Evolutionary conservation across 2,888 invertebrate genomes (phyloP), one percentile per base, ranked within the genome.

Genomic region (Exephanes ischioxanthus): DNA sequence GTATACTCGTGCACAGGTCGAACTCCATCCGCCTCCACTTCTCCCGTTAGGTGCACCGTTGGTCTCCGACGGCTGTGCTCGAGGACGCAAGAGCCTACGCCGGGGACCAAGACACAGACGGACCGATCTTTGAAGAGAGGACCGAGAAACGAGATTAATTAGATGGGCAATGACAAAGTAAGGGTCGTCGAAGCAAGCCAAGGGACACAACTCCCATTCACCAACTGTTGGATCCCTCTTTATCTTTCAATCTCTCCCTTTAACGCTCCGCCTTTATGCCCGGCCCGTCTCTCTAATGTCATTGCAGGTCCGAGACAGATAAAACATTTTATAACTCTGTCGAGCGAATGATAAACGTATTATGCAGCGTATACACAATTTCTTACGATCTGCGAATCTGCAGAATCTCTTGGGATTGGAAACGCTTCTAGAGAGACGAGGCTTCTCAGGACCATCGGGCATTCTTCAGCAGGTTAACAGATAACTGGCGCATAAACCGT

Each of bases 141-240:
- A 76, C 61, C 11, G 83, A 61, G 75, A 63, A 88, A 88, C 87
- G 84, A 88, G 88, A 90, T 91, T 91, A 90, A 91, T 90, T 91
- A 89, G 89, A 90, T 86, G 85, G 86, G 83, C 89, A 87, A 89
- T 88, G 90, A 90, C 80, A 84, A 86, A 87, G 86, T 63, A 71
- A 75, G 81, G 26, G 33, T 68, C 48, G 73, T 16, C 19, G 77
- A 77, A 30, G 63, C 55, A 61, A 37, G 33, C 37, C 5, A 53
- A 45, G 41, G 6, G 41, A 63, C n/a, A 26, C 26, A 11, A 11
- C 19, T 37, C 37, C 33, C 4, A 48, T 70, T 48, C 22, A 30
- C 51, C 51, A 19, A n/a, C 19, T 45, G 37, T 41, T 61, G n/a
- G 37, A 51, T 51, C 19, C 37, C 72, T 73, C 33, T 72, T 30